Evolutionary conservation across 2,888 invertebrate species (phyloP).

Genomic region (Cryptops parisi): DNA sequence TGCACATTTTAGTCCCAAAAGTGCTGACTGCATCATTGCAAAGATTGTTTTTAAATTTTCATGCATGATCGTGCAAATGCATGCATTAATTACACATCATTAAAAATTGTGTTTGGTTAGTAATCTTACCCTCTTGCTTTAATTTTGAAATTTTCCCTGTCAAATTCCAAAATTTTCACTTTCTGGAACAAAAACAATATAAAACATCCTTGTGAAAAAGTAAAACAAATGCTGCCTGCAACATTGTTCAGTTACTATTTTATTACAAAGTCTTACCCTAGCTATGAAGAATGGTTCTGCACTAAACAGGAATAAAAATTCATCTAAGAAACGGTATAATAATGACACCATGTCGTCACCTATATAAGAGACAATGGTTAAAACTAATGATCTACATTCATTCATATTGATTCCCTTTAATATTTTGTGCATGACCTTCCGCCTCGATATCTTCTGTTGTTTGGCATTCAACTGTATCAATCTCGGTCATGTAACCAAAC

Average conservation of each 20-base stretch:
- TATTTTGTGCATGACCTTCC: conserved; percentile 36
- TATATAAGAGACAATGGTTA: conserved; percentile 21
- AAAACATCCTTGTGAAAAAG: conserved; percentile 10
- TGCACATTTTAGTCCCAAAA: conserved; percentile 1
- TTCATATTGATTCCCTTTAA: neutral
- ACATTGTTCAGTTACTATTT: neutral
- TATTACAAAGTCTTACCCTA: conserved; percentile 33
- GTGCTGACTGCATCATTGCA: no score
- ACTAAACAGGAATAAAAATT: conserved; percentile 79
- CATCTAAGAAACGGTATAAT: conserved; percentile 85
- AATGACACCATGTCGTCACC: conserved; percentile 74
- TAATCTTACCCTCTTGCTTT: conserved; percentile 40
- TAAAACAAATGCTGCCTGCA: neutral
- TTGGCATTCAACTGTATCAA: conserved; percentile 64
- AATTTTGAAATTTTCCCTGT: conserved; percentile 64
- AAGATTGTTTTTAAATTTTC: no score
- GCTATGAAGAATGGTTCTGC: conserved; percentile 77
- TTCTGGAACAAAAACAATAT: conserved; percentile 45
- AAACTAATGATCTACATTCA: neutral
- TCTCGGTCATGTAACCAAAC: conserved; percentile 96
- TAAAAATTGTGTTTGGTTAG: neutral
- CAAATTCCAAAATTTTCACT: conserved; percentile 73
- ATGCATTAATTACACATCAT: conserved; percentile 7
- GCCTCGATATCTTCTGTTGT: conserved; percentile 70
- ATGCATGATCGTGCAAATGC: no score